Evolutionary conservation across 2,888 invertebrate genomes (phyloP), one percentile per base, ranked within the genome.

Genomic region (Diplazon laetatorius): DNA sequence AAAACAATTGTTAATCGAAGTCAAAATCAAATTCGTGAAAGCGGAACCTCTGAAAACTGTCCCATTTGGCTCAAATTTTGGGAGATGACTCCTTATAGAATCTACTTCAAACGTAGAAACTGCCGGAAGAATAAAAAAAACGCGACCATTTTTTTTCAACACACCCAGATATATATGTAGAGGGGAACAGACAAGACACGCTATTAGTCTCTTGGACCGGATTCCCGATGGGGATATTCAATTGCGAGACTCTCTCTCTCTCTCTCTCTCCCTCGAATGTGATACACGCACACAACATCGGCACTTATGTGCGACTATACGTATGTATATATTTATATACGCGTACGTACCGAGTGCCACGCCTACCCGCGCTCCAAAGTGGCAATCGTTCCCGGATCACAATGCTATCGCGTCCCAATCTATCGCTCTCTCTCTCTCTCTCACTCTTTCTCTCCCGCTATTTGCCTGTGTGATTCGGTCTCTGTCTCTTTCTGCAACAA

Each of bases 391-490:
- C 20, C 73, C 66, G 71, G 77, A 82, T 77, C 73, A 77, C 83
- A 78, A 83, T 81, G 68, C 76, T 81, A 82, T 82, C 81, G 59
- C 78, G 74, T 77, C 75, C 75, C 76, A 55, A 79, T 79, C 76
- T 80, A 66, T 55, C 30, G n/a, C 55, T 30, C n/a, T 55, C 55
- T 48, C 20, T 16, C 46, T 46, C 8, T 20, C 8, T 48, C 20
- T 48, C 46, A 2, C 46, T 1, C 16, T 52, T 22, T 12, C 10
- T 52, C 42, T 2, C 4, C 30, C 30, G n/a, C n/a, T n/a, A n/a
- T n/a, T n/a, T n/a, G n/a, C n/a, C n/a, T n/a, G n/a, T n/a, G n/a
- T 30, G 30, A 5, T 30, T 30, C 30, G 30, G 30, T 42, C n/a
- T 42, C 42, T 4, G 12, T n/a, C 42, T 42, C n/a, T 42, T n/a